Evolutionary conservation across 1,140 invertebrate species (phyloP), one percentile per base, ranked within the genome.

Genomic region (Drosophila fuyamai): DNA sequence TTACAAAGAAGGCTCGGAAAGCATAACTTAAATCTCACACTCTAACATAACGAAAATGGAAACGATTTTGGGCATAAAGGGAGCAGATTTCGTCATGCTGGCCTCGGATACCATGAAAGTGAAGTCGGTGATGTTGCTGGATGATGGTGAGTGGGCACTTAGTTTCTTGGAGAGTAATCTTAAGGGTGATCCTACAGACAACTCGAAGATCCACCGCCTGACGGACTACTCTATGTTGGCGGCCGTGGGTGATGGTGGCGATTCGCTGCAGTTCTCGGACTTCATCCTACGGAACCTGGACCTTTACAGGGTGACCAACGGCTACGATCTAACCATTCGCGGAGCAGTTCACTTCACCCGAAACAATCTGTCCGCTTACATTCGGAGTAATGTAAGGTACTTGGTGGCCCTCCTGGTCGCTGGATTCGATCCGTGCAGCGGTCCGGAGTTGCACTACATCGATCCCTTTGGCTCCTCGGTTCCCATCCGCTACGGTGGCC

Each of bases 221-320:
- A 27, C 23, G 1, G 5, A 48, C 0, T 5, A 32, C 7, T 18
- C 48, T 0, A 38, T 79, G 47, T 13, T 82, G n/a, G 35, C 60
- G 0, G 8, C 48, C 0, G 9, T 56, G 5, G 79, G 79, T 16
- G 46, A 66, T 13, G 27, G 13, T 0, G 41, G 41, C 1, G 29
- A 50, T 7, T 27, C 55, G 0, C 0, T 95, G 23, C 98, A 99
- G 89, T 99, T 99, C 94, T 97, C 98, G 9, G 98, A 99, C 85
- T 99, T 97, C 91, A 98, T 99, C 76, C 95, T 96, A 0, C 98
- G 98, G 93, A 99, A 99, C 93, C 96, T 99, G 88, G 97, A 98
- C 76, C 93, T 99, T 0, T 99, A 99, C 89, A 98, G 98, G 94
- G 98, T 99, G 96, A 95, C 97, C 77, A 98, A 99, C 93, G 98